Percentiles rank a stretch among this genome's conserved stretches.
phyloP scores from a whole-genome alignment of 2,113 vertebrate species.

The Myotis lucifugus region DNA sequence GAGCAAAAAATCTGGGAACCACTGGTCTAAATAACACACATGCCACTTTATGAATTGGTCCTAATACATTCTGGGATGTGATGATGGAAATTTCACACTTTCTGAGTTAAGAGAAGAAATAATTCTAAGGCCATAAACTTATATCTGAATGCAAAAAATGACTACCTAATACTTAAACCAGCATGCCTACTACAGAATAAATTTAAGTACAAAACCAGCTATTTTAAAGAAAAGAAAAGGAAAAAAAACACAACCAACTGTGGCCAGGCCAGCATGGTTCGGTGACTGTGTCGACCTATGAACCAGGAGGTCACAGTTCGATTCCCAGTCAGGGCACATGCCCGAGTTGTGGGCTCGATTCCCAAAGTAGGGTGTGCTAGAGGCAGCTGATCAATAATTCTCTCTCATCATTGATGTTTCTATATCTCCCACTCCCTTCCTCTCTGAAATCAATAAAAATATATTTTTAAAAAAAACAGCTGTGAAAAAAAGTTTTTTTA shows the following conservation, averaged over 20 bases:
- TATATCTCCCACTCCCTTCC: background rate
- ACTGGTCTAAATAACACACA: background rate
- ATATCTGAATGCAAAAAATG: background rate
- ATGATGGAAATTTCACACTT: background rate
- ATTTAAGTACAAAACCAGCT: background rate
- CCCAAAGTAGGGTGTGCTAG: background rate
- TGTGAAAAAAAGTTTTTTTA: background rate
- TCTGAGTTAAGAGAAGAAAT: background rate
- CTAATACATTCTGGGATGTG: background rate
- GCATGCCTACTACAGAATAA: background rate
- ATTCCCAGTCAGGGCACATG: background rate
- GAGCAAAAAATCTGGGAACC: background rate
- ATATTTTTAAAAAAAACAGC: background rate
- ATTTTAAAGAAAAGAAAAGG: too few species aligned
- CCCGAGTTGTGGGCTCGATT: background rate
- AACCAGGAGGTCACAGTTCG: background rate
- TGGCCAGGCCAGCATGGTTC: too few species aligned
- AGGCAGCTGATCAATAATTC: background rate
- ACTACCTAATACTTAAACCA: background rate
- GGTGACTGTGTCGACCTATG: background rate
- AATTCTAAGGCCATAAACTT: slow-evolving; percentile 26
- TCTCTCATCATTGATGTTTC: background rate
- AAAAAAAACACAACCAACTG: too few species aligned
- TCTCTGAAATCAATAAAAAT: background rate
- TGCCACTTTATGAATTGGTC: background rate